Base-by-base conservation (phyloP, 2,888 invertebrate genomes). In the Melieria crassipennis region DNA sequence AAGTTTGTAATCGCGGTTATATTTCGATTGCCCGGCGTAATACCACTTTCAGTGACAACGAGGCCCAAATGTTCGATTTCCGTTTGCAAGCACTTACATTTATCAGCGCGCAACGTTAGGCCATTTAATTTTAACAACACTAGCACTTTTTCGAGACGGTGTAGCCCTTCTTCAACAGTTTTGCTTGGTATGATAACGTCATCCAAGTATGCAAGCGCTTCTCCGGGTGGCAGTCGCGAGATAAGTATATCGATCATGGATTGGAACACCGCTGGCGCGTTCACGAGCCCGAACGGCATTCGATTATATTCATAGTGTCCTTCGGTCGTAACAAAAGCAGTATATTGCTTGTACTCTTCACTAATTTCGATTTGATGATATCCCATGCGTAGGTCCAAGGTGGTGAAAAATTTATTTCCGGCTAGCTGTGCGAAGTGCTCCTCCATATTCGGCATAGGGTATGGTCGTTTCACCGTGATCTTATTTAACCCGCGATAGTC, bases 371-470 rank as follows among this genome's bases (percentile, higher is more conserved):
- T 73, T 63, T 78, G 74, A 6, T 75, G 74, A 42, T 69, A 76
- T 0, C 73, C 74, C 73, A 71, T 71, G 4, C 73, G 57, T 16
- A 77, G 45, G 7, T 75, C 73, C 0, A 75, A 64, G 0, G 72
- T 70, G 4, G 73, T 64, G 42, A 73, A 76, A 68, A 64, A 75
- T 16, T n/a, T 7, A 65, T 74, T 75, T 11, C 71, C 71, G 1
- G 67, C 69, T 5, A 74, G 71, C n/a, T 73, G 71, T 10, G 73
- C 75, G 30, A 77, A 73, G 6, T 75, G 73, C 46, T 78, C 73
- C 7, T 76, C 75, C 43, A 76, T 72, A 16, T 73, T 63, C 1
- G 76, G 76, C 75, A 77, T 75, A 0, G 74, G 75, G 11, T 73
- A 72, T 42, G 75, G 72, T 13, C 56, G 67, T 48, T 75, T 76